Evolutionary conservation across 2,113 vertebrate genomes (phyloP), one percentile per base, ranked within the genome.

Genomic region (Brachionichthys hirsutus): DNA sequence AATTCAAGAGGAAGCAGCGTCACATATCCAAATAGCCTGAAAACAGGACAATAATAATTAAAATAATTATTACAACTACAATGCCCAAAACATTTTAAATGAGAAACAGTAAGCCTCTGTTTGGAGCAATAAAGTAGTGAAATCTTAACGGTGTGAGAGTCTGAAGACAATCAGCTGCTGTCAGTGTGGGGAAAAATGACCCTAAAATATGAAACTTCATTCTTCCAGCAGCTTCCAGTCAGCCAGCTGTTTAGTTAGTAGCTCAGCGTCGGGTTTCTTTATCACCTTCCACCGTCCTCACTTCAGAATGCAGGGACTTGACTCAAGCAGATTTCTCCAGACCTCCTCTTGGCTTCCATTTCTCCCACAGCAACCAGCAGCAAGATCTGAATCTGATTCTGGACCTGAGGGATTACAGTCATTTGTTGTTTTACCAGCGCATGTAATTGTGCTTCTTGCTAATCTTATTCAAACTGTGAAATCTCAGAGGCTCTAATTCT

Each of bases 1-100:
- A 65, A 57, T 52, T 61, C n/a, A 16, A 47, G 54, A 62, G 24
- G 24, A 58, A 36, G 17, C 12, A 54, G 1, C 30, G 22, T 14
- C 54, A 30, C 24, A 30, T 30, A 30, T 30, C 24, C 24, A 62
- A 2, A 72, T 36, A 49, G 53, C 36, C 51, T 34, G 47, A 49
- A 62, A 56, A 14, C 2, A 0, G 38, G 43, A 62, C 24, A 59
- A n/a, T n/a, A n/a, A n/a, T n/a, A n/a, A 47, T 54, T 54, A 5
- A 51, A 52, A 44, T 2, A 61, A 64, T 47, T 52, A 18, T 35
- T 36, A 51, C 51, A 34, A 18, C 34, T 38, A 13, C 12, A 56
- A 24, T 20, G 16, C 4, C 50, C 36, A 3, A 45, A 50, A 62
- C n/a, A 9, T 30, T 30, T 30, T 30, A n/a, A 35, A 46, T 51